These are phyloP conservation scores for Balanococcus diminutus DNA, from an alignment of 2,888 invertebrate genomes.

Conservation along the genomic window DNA sequence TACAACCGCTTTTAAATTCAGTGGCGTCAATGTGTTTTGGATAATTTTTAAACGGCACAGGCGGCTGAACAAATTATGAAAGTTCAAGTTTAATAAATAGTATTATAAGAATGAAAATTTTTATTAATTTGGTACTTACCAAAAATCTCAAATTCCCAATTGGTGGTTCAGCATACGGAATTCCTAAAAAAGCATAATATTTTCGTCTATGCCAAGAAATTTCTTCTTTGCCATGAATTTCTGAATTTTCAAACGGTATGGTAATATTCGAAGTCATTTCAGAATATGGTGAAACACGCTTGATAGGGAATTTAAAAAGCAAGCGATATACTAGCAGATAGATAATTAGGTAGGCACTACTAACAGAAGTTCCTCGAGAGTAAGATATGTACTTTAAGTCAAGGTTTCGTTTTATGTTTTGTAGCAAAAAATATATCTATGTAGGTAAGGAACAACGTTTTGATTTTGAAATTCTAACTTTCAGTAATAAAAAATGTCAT, in stretches of 20 bases:
- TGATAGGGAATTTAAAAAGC: background rate
- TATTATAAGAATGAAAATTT: background rate
- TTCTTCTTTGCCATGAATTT: constrained; percentile 75
- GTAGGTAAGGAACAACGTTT: too few relatives aligned
- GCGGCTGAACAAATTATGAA: background rate
- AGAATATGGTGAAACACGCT: background rate
- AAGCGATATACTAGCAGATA: too few relatives aligned
- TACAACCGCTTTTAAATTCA: background rate
- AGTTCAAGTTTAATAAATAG: background rate
- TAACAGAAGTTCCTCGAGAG: background rate
- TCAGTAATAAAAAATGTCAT: too few relatives aligned
- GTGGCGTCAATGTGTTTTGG: background rate
- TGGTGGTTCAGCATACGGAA: constrained; percentile 82
- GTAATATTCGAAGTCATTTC: background rate
- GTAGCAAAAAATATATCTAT: too few relatives aligned
- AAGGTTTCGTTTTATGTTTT: too few relatives aligned
- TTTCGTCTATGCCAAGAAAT: constrained; percentile 77
- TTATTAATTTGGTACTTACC: background rate
- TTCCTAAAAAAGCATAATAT: constrained; percentile 83
- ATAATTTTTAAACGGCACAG: background rate
- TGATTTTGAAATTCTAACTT: too few relatives aligned
- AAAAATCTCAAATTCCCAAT: constrained; percentile 62
- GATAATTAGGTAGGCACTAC: background rate
- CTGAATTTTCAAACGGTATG: background rate
- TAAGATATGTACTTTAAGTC: too few relatives aligned